Evolutionary conservation across 2,888 invertebrate species (phyloP), one percentile per base, ranked within the genome.

Genomic region (Synergus itoensis): DNA sequence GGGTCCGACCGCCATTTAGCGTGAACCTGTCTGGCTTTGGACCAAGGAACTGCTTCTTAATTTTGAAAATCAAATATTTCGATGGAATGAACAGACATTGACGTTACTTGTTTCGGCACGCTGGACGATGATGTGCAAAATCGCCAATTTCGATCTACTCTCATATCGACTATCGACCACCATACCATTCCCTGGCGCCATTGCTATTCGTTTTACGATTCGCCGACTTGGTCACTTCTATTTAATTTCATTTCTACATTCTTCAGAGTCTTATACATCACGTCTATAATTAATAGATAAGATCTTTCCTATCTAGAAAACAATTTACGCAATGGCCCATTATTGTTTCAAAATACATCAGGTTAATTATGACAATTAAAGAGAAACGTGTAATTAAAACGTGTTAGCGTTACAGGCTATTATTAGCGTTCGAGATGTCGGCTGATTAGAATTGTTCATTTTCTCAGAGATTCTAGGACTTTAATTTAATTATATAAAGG

Each of bases 1-100:
- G 80, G 84, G 90, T 87, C 90, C 88, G 89, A 90, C 89, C 90
- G 90, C 90, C 89, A 90, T 91, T 91, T 91, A 91, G 90, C 88
- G 90, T 91, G 91, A 90, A 91, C 90, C 90, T 90, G 91, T 90
- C 90, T 86, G 84, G 82, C 79, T 78, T 78, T 77, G 81, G 80
- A 83, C 76, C 84, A 84, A 82, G 76, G 80, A 84, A 81, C 85
- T 87, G 85, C 86, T 84, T 84, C 87, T 88, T 88, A 86, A 87
- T 87, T 89, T 87, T 88, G 84, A 88, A 88, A 88, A 88, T 85
- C 83, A 85, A 86, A 87, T 85, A 83, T 85, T 81, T 80, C 84
- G 81, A 78, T 81, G 78, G 77, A 81, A 82, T 79, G 79, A 83
- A 64, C 81, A 77, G 77, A 77, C 80, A 79, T 73, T 77, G 77